Conservation (phyloP, 2,113 vertebrate species). For the Plotosus lineatus region DNA sequence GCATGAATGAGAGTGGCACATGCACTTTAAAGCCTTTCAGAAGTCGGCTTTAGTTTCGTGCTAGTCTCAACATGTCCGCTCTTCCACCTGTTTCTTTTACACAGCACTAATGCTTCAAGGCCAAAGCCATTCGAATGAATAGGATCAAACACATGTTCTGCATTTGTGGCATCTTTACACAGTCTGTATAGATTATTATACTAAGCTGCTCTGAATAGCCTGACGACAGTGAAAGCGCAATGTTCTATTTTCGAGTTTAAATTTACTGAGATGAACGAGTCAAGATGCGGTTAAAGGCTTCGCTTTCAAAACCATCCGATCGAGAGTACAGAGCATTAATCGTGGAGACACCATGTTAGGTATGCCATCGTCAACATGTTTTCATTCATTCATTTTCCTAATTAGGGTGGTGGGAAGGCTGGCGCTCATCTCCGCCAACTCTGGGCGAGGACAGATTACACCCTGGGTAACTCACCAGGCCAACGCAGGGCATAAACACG, state of each 20-base stretch:
- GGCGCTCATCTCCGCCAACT: too few relatives aligned
- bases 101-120: background rate
- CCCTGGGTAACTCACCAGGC: too few relatives aligned
- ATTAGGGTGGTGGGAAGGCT: too few relatives aligned
- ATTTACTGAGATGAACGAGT: background rate
- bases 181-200: background rate
- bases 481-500: too few relatives aligned
- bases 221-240: background rate
- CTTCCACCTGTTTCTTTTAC: conserved; percentile 36
- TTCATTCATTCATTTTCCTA: background rate
- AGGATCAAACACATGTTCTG: background rate
- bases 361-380: background rate
- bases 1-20: conserved; percentile 4
- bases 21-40: background rate
- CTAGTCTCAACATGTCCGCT: background rate
- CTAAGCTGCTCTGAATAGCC: background rate
- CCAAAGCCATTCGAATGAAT: background rate
- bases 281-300: background rate
- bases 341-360: background rate
- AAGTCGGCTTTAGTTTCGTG: conserved; percentile 19
- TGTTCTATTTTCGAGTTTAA: background rate
- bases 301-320: background rate
- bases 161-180: background rate
- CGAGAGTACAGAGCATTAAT: background rate
- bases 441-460: too few relatives aligned